Percentiles rank a stretch among this genome's conserved stretches.
These are phyloP conservation scores for Proteles cristata DNA, from an alignment of 2,113 vertebrate species.

Conservation along the genomic window DNA sequence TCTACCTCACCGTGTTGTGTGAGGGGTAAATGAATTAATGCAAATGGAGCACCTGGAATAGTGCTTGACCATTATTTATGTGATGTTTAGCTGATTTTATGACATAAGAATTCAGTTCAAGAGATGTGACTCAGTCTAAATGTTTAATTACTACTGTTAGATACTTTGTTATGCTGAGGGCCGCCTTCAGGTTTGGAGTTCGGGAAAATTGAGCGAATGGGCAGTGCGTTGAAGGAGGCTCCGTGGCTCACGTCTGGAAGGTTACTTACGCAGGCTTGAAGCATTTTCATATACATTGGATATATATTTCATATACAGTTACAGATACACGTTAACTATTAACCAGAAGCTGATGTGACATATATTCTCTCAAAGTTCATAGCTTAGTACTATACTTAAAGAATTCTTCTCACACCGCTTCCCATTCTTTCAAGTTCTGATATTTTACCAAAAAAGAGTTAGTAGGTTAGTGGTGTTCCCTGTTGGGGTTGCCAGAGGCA, in stretches of 20 bases:
- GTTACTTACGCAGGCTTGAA: rapidly evolving
- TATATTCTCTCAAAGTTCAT: neutral
- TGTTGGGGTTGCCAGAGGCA: neutral
- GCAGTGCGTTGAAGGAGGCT: neutral
- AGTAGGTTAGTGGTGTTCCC: neutral
- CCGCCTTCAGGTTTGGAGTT: neutral
- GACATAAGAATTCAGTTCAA: neutral
- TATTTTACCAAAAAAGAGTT: neutral
- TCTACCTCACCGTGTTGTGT: rapidly evolving
- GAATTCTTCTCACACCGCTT: neutral
- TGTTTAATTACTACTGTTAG: neutral
- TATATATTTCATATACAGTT: rapidly evolving
- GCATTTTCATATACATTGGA: rapidly evolving
- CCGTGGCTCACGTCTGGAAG: rapidly evolving
- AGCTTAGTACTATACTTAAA: neutral
- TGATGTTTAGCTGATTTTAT: neutral
- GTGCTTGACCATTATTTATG: rapidly evolving
- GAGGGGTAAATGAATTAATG: neutral
- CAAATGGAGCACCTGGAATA: rapidly evolving
- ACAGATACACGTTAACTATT: neutral
- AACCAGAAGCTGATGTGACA: neutral
- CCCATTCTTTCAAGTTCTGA: neutral
- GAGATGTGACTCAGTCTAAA: neutral
- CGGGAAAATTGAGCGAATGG: rapidly evolving
- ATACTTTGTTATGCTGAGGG: neutral